Percentiles rank a stretch among this genome's conserved stretches.
phyloP scores from a whole-genome alignment of 2,888 invertebrate genomes.

The Paralinhomoeus sp. region DNA sequence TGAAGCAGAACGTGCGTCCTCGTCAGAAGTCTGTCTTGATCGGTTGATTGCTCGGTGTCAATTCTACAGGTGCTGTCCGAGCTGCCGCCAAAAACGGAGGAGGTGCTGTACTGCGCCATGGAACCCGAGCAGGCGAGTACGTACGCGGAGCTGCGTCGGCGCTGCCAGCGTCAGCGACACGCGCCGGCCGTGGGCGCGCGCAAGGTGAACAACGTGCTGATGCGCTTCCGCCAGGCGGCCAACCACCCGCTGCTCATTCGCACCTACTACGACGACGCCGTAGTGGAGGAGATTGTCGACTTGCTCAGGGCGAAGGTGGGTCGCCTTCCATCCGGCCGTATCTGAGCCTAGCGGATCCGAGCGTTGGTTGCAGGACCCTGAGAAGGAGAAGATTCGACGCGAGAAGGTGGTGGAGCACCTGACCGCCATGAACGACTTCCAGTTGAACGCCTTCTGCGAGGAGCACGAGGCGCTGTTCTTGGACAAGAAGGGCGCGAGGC shows the following conservation, averaged over 20 bases:
- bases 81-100: constrained; percentile 57
- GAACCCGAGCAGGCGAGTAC: constrained; percentile 42
- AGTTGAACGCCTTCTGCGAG: constrained; percentile 54
- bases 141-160: too few species aligned
- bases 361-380: too few species aligned
- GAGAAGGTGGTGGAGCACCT: constrained; percentile 55
- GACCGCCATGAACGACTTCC: constrained; percentile 66
- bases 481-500: too few species aligned
- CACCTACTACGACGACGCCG: constrained; percentile 39
- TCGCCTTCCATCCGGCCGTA: too few species aligned
- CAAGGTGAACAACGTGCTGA: constrained; percentile 42
- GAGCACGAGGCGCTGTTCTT: constrained; percentile 15
- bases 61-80: constrained; percentile 31
- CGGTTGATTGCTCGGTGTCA: neutral
- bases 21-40: neutral
- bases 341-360: too few species aligned
- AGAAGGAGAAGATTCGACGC: constrained; percentile 27
- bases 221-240: constrained; percentile 72
- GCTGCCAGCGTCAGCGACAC: too few species aligned
- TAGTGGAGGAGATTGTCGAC: constrained; percentile 42
- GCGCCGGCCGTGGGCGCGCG: too few species aligned
- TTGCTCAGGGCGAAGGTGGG: constrained; percentile 1
- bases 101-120: constrained; percentile 45
- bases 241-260: constrained; percentile 74
- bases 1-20: constrained; percentile 52